These are phyloP conservation scores for Melinopterus prodromus DNA, from an alignment of 2,888 invertebrate species.

Conservation along the genomic window DNA sequence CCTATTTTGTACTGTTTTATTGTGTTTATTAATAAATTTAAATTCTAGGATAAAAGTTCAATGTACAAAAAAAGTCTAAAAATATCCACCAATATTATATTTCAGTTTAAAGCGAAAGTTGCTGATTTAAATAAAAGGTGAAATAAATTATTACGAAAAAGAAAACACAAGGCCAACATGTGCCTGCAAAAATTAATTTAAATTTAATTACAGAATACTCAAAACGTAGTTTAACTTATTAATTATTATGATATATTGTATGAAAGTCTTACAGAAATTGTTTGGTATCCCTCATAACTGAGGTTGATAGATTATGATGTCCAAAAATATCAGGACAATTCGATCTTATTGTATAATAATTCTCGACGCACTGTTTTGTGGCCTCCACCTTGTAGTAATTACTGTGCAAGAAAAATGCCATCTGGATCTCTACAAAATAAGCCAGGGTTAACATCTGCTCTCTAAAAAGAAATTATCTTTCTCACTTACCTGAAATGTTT, in stretches of 20 bases:
- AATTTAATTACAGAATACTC: too few relatives aligned
- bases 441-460: background rate
- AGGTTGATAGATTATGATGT: conserved; percentile 63
- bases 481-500: conserved; percentile 46
- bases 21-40: too few relatives aligned
- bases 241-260: background rate
- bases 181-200: too few relatives aligned
- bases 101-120: too few relatives aligned
- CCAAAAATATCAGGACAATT: conserved; percentile 52
- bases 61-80: too few relatives aligned
- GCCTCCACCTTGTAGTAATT: conserved; percentile 66
- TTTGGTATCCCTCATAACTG: background rate
- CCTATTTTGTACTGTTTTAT: too few relatives aligned
- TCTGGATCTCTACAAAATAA: conserved; percentile 51
- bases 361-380: conserved; percentile 49
- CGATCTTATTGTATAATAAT: conserved; percentile 49
- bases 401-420: conserved; percentile 74
- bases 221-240: too few relatives aligned
- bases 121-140: too few relatives aligned
- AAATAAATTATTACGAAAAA: too few relatives aligned
- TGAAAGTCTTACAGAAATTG: background rate
- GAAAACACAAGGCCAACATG: too few relatives aligned
- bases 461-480: background rate
- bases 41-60: too few relatives aligned
- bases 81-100: too few relatives aligned